Base-by-base conservation (phyloP, 1,140 invertebrate genomes). In the Habropoda laboriosa region DNA sequence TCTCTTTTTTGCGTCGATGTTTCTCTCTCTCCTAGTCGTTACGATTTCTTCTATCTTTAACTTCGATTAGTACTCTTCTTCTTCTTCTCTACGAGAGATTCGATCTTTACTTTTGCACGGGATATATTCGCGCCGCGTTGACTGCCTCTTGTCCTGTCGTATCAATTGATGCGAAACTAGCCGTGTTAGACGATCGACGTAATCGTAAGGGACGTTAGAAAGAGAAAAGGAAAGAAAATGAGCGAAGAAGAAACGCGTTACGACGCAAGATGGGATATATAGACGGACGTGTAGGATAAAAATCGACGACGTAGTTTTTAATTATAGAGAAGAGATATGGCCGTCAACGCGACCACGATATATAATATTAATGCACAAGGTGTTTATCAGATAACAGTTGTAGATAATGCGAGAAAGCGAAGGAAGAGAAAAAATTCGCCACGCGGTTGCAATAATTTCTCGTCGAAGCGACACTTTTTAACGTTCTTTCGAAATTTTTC, bases 21-120 rank as follows among this genome's bases (percentile, higher is more conserved):
- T 78, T 70, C 30, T 35, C 51, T 42, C n/a, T n/a, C 75, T 53
- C 40, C 75, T 78, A 71, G 67, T 71, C 67, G 30, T 78, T 42
- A 21, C 53, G 32, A 60, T 51, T 71, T 71, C 45, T 71, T 61
- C 75, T n/a, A n/a, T 51, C 66, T 78, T 40, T n/a, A n/a, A 49
- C 32, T 21, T 24, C 27, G 68, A 58, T 60, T 58, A 47, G 18
- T 51, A 3, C 21, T 40, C 10, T 13, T 61, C 47, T 49, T 51
- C 8, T 27, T 40, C 10, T 13, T 61, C 47, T 49, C 47, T 21
- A 21, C 64, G 64, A 58, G 24, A 67, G 45, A 8, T n/a, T 58
- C 66, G 55, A 55, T 35, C 30, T 35, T 58, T 57, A 57, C 51
- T 57, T 71, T 71, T 55, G 55, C 60, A 55, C 12, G 12, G 8